These are phyloP conservation scores for Hirudo medicinalis DNA, from an alignment of 1,140 invertebrate species.

Conservation along the genomic window DNA sequence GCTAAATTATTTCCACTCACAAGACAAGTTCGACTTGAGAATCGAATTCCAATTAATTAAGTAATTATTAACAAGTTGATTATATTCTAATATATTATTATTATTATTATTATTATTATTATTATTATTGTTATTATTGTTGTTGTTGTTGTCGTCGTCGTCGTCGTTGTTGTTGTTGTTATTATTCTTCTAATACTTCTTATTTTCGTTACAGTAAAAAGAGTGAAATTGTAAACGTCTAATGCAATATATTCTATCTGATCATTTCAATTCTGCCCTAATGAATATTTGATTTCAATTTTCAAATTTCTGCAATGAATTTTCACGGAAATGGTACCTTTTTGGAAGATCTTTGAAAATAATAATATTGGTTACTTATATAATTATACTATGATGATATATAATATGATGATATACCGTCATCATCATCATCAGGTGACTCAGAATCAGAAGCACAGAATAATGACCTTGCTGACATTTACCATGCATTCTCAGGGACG, in stretches of 20 bases:
- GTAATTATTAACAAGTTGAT: too few relatives aligned
- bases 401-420: too few relatives aligned
- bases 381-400: background rate
- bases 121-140: too few relatives aligned
- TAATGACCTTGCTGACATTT: background rate
- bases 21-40: too few relatives aligned
- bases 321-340: background rate
- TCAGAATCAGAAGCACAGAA: background rate
- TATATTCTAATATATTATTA: too few relatives aligned
- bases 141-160: too few relatives aligned
- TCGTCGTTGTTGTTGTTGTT: too few relatives aligned
- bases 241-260: background rate
- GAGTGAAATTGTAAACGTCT: background rate
- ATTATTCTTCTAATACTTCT: too few relatives aligned
- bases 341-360: background rate
- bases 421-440: background rate
- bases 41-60: too few relatives aligned
- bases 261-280: too few relatives aligned
- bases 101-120: too few relatives aligned
- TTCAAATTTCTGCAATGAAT: background rate
- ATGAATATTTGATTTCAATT: too few relatives aligned
- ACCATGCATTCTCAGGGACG: slow-evolving; percentile 8
- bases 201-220: background rate
- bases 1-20: background rate
- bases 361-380: background rate